Evolutionary conservation across 2,797 vertebrate genomes (phyloP), one percentile per base, ranked within the genome.

Genomic region (Lepus townsendii): DNA sequence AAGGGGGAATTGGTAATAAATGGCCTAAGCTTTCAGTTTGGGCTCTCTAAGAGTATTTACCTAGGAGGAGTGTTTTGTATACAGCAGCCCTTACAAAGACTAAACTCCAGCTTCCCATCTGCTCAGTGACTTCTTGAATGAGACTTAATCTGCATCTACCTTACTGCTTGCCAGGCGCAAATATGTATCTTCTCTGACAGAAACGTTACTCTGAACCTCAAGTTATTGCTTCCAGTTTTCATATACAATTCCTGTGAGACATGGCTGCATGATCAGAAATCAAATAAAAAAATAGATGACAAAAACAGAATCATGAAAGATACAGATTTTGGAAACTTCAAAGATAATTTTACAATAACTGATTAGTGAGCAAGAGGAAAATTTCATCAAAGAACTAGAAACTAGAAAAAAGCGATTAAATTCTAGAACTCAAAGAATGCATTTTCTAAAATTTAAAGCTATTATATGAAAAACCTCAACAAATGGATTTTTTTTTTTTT

Each of bases 371-470:
- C 24, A 32, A 69, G 54, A 77, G 42, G 42, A 26, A 24, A 72
- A 54, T 90, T 76, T 90, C 47, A 77, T 75, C 72, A 71, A 52
- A 95, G 19, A 69, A 73, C 24, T 75, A 75, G 27, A 91, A 84
- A 57, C 47, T 82, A 65, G 65, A 12, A 20, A 66, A 22, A 30
- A 69, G 13, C 2, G 47, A 60, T 22, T 66, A 72, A 90, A 68
- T 54, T 83, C 32, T 60, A 92, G 50, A 93, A 63, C 60, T 50
- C 2, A 83, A 79, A 93, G 19, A 83, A 75, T 73, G 52, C 32
- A 79, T 3, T 82, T 71, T 83, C n/a, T 83, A 66, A 69, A 78
- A 54, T 87, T 83, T 73, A 87, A 90, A 87, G 35, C 35, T 35
- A 35, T 35, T 35, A 35, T 35, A 35, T 35, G 35, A 35, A 35